Evolutionary conservation across 2,113 vertebrate genomes (phyloP), one percentile per base, ranked within the genome.

Genomic region (Phoenicopterus ruber): DNA sequence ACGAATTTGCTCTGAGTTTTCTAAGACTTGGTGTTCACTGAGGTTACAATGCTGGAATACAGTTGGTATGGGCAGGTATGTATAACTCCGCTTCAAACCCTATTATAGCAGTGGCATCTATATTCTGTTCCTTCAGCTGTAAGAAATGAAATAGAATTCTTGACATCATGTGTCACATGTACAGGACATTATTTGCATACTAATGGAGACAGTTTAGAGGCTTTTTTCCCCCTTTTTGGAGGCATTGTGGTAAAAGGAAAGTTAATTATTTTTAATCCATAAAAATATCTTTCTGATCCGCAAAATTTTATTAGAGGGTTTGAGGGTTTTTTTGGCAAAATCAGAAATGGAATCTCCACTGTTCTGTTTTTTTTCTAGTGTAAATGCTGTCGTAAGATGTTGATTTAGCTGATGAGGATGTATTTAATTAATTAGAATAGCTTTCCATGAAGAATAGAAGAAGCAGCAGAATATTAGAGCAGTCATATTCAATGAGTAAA

Each of bases 51-150:
- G 99, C 98, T 99, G 99, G 99, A 99, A 98, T 99, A 99, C 98
- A 99, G 98, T 97, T 99, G 99, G 99, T 99, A 99, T 94, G 99
- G 99, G 87, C 99, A 99, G 99, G 99, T 99, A 99, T 94, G 99
- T 99, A 95, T 94, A 97, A 86, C 84, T 90, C 83, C 25, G 69
- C 92, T 98, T 97, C 93, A 93, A 86, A 93, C 14, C 25, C 61
- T 88, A 20, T 66, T 94, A 24, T 91, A 36, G 57, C 10, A 82
- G 24, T 74, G 67, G 38, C 69, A 29, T 65, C 63, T 94, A 80
- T 96, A 66, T 92, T 96, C 84, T 96, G 65, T 76, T 96, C 66
- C 86, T 84, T 97, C 63, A 85, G n/a, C 87, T 96, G 84, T 95
- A 95, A 96, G 91, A 96, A 97, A 93, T 93, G 76, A 95, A 96